Base-by-base conservation (phyloP, 2,888 invertebrate species). In the Miltochrista miniata region DNA sequence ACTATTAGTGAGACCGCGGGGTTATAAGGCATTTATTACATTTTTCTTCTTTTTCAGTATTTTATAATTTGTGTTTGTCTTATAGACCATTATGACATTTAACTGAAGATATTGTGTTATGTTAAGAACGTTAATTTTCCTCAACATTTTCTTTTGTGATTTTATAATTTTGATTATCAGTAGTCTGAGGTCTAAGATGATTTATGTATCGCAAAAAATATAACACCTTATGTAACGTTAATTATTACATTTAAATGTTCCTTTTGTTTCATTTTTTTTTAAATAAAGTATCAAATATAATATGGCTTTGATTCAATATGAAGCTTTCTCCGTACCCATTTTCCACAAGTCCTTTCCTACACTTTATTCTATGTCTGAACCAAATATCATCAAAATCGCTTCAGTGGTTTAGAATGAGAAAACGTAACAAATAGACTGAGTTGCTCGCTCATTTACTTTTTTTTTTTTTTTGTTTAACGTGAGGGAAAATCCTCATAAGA, bases 1-100 rank as follows among this genome's bases (percentile, higher is more conserved):
- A 65, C 66, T 58, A 35, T 52, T 47, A 46, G 34, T 51, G 12
- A 52, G 54, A 57, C 64, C 58, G 59, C 58, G 49, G 30, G 53
- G 37, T 59, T 59, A 65, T 51, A 46, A 72, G 72, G 81, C 82
- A 81, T 82, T 83, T 82, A 82, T 72, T 69, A 63, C 69, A 57
- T 46, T 60, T 61, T 59, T 61, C 50, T 66, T 62, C 50, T 12
- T 52, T 61, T 52, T 56, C 56, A 61, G 53, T 68, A 61, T 61
- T 68, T 62, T 55, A 55, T n/a, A n/a, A n/a, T 49, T 58, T 61
- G 43, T 44, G 24, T 53, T 47, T 33, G 36, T 51, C 8, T 46
- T 31, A 13, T 10, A 49, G 59, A 60, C 41, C 61, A 60, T 59
- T 56, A 51, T 56, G 2, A 4, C 18, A 7, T 36, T 9, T 35